Percentiles rank a stretch among this genome's conserved stretches.
These are phyloP conservation scores for Campoletis sonorensis DNA, from an alignment of 1,140 invertebrate species.

Conservation along the genomic window DNA sequence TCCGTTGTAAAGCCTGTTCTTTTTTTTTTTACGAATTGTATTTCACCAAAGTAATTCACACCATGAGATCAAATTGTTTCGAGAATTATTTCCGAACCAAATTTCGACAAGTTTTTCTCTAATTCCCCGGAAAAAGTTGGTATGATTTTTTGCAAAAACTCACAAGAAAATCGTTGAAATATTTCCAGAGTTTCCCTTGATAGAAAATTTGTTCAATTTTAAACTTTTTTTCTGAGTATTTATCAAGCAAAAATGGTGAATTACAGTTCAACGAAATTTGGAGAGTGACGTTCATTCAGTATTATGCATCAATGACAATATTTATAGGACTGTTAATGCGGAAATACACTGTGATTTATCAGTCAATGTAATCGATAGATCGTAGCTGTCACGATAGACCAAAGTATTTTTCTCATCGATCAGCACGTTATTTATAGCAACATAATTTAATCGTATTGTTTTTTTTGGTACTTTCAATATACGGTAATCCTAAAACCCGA, in stretches of 20 bases:
- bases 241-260: background rate
- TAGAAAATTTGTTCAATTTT: too few relatives aligned
- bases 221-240: background rate
- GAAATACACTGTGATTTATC: conserved; percentile 30
- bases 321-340: background rate
- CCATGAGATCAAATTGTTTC: background rate
- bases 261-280: background rate
- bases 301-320: conserved; percentile 28
- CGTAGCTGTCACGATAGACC: background rate
- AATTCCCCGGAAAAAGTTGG: too few relatives aligned
- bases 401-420: background rate
- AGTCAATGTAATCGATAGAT: conserved; percentile 9
- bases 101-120: too few relatives aligned
- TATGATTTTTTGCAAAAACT: too few relatives aligned
- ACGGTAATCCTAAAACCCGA: too few relatives aligned
- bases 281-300: background rate
- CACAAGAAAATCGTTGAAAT: too few relatives aligned
- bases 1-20: background rate
- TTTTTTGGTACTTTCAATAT: too few relatives aligned
- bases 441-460: background rate
- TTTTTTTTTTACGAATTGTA: background rate
- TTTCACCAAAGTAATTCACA: background rate
- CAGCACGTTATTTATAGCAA: background rate
- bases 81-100: background rate
- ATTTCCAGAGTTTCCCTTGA: too few relatives aligned